Evolutionary conservation across 2,113 vertebrate genomes (phyloP).

Genomic region (Cavia aperea): DNA sequence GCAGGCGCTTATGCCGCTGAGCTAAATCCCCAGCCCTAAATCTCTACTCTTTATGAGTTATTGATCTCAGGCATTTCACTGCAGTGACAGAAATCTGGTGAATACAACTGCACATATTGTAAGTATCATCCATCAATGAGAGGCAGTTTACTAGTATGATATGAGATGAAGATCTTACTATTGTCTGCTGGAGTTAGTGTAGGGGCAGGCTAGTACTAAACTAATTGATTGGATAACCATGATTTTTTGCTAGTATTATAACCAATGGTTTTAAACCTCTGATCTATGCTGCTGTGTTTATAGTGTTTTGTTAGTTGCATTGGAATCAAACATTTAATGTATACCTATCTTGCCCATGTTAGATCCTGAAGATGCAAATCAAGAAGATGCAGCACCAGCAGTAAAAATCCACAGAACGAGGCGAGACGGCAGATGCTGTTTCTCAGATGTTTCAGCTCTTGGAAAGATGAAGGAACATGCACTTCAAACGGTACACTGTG

Average conservation of each 20-base stretch:
- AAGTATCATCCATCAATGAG: background rate
- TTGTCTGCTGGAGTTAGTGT: background rate
- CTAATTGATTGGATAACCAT: background rate
- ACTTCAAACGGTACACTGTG: background rate
- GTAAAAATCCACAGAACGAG: background rate
- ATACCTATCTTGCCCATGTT: background rate
- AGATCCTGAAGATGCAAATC: background rate
- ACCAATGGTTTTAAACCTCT: background rate
- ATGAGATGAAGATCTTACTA: background rate
- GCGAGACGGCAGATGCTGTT: background rate
- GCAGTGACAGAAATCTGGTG: no score
- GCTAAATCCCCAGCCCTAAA: background rate
- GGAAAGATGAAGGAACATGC: background rate
- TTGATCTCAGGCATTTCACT: background rate
- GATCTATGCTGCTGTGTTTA: background rate
- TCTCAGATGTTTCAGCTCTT: background rate
- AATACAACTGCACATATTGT: background rate
- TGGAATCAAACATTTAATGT: constrained; percentile 8
- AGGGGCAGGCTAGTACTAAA: background rate
- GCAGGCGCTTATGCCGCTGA: no score
- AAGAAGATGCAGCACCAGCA: background rate
- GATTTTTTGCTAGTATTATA: background rate
- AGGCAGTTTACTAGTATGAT: constrained; percentile 7
- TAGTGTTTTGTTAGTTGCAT: background rate
- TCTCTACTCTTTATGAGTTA: background rate